These are phyloP conservation scores for Gallinago nigripennis DNA, from an alignment of 2,797 vertebrate genomes.

Conservation along the genomic window DNA sequence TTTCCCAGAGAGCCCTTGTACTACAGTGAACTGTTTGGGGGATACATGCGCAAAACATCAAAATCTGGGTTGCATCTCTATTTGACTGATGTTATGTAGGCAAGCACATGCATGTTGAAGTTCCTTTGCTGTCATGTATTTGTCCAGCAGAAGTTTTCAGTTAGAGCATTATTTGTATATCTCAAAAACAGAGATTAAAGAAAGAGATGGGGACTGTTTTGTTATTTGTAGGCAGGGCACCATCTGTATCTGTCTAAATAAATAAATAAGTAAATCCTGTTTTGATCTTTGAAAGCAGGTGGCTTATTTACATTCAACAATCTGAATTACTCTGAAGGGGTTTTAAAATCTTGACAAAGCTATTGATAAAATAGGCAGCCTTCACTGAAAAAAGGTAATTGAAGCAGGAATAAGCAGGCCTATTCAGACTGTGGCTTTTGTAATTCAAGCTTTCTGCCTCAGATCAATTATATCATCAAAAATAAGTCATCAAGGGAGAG, in stretches of 20 bases:
- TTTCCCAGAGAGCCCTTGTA: neutral
- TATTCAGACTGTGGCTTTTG: conserved; percentile 1
- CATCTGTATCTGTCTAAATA: neutral
- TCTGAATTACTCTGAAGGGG: neutral
- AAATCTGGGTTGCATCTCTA: neutral
- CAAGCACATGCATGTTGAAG: neutral
- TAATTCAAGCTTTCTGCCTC: conserved; percentile 25
- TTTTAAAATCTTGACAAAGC: conserved; percentile 41
- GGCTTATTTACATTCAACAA: conserved; percentile 28
- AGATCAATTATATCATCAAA: conserved; percentile 39
- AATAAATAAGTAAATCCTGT: neutral
- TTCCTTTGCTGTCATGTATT: neutral
- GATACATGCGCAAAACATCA: neutral
- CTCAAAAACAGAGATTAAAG: neutral
- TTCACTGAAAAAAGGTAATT: conserved; percentile 12
- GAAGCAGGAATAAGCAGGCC: neutral
- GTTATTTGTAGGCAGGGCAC: neutral
- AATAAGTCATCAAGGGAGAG: conserved; percentile 20
- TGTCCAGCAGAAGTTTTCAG: neutral
- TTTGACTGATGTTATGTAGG: neutral
- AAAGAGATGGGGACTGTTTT: neutral
- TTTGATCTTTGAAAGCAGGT: conserved; percentile 12
- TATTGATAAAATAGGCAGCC: conserved; percentile 17
- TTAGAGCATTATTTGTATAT: neutral
- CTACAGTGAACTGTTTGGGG: neutral